phyloP scores from a whole-genome alignment of 2,888 invertebrate species.

The Gymnocheta viridis region DNA sequence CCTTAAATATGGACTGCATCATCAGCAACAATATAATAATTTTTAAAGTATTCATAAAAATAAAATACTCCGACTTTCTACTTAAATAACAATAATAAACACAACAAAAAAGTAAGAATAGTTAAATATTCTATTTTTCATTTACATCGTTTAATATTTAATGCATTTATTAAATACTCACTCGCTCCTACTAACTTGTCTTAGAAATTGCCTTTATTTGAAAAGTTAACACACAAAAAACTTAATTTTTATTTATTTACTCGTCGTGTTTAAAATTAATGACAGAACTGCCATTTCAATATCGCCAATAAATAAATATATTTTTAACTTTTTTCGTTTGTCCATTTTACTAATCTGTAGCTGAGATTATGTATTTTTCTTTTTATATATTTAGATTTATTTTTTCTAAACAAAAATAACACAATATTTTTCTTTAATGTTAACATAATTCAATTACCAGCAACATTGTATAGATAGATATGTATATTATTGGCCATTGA shows the following conservation, averaged over 20 bases:
- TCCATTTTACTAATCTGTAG: slow-evolving; percentile 7
- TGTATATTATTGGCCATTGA: slow-evolving; percentile 13
- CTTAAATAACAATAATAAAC: background rate
- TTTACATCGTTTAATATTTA: slow-evolving; percentile 32
- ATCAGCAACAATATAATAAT: slow-evolving; percentile 25
- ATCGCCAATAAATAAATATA: slow-evolving; percentile 38
- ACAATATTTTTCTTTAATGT: slow-evolving; percentile 47
- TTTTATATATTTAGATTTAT: background rate
- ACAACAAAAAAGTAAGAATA: background rate
- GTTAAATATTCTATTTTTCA: slow-evolving; percentile 28
- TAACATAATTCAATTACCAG: slow-evolving; percentile 56
- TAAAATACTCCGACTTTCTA: slow-evolving; percentile 17
- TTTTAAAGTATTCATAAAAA: slow-evolving; percentile 21
- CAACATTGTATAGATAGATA: slow-evolving; percentile 39
- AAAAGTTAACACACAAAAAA: slow-evolving; percentile 11
- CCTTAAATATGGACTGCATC: slow-evolving; percentile 27
- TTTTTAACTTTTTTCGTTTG: slow-evolving; percentile 5
- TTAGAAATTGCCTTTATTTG: slow-evolving; percentile 1
- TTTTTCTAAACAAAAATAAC: slow-evolving; percentile 12
- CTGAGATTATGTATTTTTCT: slow-evolving; percentile 6
- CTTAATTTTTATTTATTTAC: slow-evolving; percentile 39
- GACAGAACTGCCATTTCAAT: slow-evolving; percentile 51
- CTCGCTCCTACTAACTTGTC: slow-evolving; percentile 31
- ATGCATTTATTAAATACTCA: slow-evolving; percentile 18
- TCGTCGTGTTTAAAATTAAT: slow-evolving; percentile 49